Base-by-base conservation (phyloP, 2,888 invertebrate genomes). In the Plagiodera versicolora region DNA sequence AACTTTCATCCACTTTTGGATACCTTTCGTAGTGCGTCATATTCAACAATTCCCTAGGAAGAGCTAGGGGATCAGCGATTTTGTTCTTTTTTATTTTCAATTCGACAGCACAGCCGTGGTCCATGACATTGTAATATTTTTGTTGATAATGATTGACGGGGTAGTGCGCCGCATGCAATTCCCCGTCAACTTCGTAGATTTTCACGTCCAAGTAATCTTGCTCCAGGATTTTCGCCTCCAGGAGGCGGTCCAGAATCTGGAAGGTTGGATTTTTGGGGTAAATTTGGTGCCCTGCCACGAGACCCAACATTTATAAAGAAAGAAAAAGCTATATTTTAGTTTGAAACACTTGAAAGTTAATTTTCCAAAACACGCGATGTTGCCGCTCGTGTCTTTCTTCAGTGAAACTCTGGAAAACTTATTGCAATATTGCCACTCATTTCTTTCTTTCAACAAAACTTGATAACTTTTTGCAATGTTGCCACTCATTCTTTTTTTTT, bases 121-220 rank as follows among this genome's bases (percentile, higher is more conserved):
- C 83, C 68, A 81, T 70, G 65, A 84, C 83, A 61, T 83, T 81
- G 56, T 86, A 86, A 75, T 85, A 86, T 8, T 82, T 71, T 58
- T 84, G 83, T 51, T 85, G 84, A 67, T 82, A 85, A 56, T 81
- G 80, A 68, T 79, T 74, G 2, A 71, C 68, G 3, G 78, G 77
- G 66, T 85, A 81, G 18, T 77, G 75, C n/a, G 81, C 83, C 16
- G 79, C 72, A 47, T 77, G 69, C 47, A 77, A 72, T 44, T 72
- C 66, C 5, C 74, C 74, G 69, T 82, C 81, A 1, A 80, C 78
- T 28, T 68, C 64, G 66, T 81, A 83, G 1, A 82, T 69, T 67
- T 76, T 79, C 0, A 83, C 74, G 66, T 83, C 83, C 11, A 83
- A 72, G 62, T 78, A 74, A 47, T 81, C 76, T 71, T 81, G 82